Conservation (phyloP, 2,797 vertebrate genomes). For the Sebastes iracundus region DNA sequence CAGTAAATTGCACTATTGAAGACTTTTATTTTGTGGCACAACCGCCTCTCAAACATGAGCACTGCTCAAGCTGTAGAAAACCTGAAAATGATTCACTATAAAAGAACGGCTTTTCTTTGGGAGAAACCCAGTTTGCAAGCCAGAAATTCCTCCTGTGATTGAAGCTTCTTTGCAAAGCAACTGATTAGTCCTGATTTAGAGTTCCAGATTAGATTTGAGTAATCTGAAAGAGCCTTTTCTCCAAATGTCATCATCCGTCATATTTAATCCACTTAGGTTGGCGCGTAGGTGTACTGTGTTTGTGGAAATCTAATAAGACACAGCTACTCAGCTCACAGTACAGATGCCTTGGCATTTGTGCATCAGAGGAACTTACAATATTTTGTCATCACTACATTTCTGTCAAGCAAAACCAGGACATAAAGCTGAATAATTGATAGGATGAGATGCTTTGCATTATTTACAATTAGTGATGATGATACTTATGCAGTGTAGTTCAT, state of each 20-base stretch:
- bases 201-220: conserved; percentile 80
- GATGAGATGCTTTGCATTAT: conserved; percentile 77
- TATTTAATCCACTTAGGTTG: conserved; percentile 81
- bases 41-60: conserved; percentile 28
- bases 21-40: conserved; percentile 19
- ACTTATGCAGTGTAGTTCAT: conserved; percentile 62
- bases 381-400: conserved; percentile 76
- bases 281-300: conserved; percentile 79
- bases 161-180: conserved; percentile 77
- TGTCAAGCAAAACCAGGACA: conserved; percentile 80
- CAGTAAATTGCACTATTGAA: conserved; percentile 30
- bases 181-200: conserved; percentile 81
- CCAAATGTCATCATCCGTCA: conserved; percentile 82
- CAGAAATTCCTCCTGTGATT: conserved; percentile 70
- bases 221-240: conserved; percentile 81
- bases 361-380: conserved; percentile 71
- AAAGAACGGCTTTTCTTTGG: conserved; percentile 62
- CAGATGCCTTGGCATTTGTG: conserved; percentile 68
- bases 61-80: conserved; percentile 53
- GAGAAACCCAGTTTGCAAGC: conserved; percentile 70
- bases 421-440: conserved; percentile 81
- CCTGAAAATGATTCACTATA: conserved; percentile 69
- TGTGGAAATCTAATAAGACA: conserved; percentile 80
- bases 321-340: conserved; percentile 67
- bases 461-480: conserved; percentile 79